Base-by-base conservation (phyloP, 2,113 vertebrate species). In the Rousettus leschenaultii region DNA sequence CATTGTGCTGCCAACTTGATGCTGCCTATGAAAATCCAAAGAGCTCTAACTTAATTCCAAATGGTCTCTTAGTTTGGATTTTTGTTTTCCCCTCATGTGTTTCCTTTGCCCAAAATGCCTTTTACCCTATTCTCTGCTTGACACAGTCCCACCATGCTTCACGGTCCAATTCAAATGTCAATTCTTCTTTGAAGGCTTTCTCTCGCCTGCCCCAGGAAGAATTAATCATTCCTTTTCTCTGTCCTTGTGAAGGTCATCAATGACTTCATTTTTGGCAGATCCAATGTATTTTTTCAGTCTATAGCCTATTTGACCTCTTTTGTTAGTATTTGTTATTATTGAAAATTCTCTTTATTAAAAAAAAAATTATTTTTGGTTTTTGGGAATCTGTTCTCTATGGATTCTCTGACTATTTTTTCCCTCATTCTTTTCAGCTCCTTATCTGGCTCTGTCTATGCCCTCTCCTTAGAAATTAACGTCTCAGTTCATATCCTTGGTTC, bases 71-170 rank as follows among this genome's bases (percentile, higher is more conserved):
- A 28, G 19, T 80, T 85, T 65, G 73, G 30, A 68, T 15, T 95
- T 93, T 85, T 71, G 53, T 86, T 68, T 86, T 63, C 40, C 14
- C 21, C 74, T 83, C 24, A 35, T 83, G 85, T 48, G 21, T 80
- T 65, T 43, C 40, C 75, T 92, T 89, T 93, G 85, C 71, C 55
- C 13, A 2, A 94, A 95, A 71, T 85, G 91, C 59, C 85, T 93
- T 86, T 94, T 55, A n/a, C 82, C 63, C 66, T 71, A 53, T 61
- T 87, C 45, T 73, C 48, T 65, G 74, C 51, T 43, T 86, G 92
- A 79, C 87, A 80, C 19, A 26, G 24, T 22, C 45, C 51, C 75
- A 59, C 51, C 10, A 48, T 4, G 33, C 43, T 70, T 82, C 68
- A 70, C 45, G 51, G 38, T 59, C 86, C 92, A 33, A 48, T 7